phyloP scores from a whole-genome alignment of 2,113 vertebrate species.

The Lucifuga dentata region DNA sequence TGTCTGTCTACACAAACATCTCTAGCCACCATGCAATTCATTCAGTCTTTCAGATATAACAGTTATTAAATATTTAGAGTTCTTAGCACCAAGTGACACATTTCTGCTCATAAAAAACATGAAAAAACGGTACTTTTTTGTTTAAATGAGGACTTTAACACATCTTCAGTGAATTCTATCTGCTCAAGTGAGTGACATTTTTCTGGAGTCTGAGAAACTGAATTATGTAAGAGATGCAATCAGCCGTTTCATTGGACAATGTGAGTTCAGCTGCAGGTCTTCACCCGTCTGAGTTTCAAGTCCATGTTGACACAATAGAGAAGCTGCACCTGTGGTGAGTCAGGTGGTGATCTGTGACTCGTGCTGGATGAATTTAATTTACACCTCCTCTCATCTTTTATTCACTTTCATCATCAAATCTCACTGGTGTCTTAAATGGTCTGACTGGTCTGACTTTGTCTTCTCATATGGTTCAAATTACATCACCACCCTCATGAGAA shows the following conservation, averaged over 20 bases:
- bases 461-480: constrained; percentile 6
- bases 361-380: constrained; percentile 16
- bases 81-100: background rate
- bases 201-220: background rate
- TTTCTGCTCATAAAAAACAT: no score
- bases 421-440: background rate
- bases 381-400: constrained; percentile 10
- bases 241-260: constrained; percentile 5
- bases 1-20: constrained; percentile 1
- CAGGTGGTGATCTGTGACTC: constrained; percentile 25
- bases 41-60: background rate
- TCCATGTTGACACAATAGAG: constrained; percentile 71
- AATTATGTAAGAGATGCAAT: constrained; percentile 16
- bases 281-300: constrained; percentile 45
- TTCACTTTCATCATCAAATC: constrained; percentile 33
- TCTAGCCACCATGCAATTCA: background rate
- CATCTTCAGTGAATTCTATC: no score
- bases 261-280: constrained; percentile 59
- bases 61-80: background rate
- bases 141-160: no score
- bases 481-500: constrained; percentile 10
- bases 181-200: constrained; percentile 8
- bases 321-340: constrained; percentile 31
- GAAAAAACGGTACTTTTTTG: no score
- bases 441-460: constrained; percentile 5